Percentiles rank a stretch among this genome's conserved stretches.
Evolutionary conservation across 2,888 invertebrate genomes (phyloP).

Genomic region (Hirudinaria manillensis): DNA sequence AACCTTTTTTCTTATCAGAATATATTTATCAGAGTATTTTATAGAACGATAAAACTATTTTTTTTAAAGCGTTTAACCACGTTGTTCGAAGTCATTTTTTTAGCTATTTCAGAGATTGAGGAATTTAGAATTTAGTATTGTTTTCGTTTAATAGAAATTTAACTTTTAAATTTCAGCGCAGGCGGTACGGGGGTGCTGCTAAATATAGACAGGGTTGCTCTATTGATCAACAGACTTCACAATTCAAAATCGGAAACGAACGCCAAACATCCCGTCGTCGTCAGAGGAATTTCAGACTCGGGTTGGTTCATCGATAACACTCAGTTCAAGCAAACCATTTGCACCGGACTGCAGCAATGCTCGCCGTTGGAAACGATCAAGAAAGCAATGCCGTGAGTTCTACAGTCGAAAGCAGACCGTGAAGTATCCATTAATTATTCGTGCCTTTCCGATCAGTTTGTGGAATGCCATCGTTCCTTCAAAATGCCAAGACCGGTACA

Average conservation of each 20-base stretch:
- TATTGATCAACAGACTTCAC: too few relatives aligned
- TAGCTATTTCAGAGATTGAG: too few relatives aligned
- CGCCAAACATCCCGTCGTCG: constrained; percentile 52
- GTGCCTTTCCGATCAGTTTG: constrained; percentile 30
- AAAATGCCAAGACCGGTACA: constrained; percentile 64
- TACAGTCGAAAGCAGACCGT: background rate
- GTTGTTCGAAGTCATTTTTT: too few relatives aligned
- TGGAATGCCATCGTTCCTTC: constrained; percentile 72
- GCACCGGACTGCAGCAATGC: constrained; percentile 58
- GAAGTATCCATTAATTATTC: background rate
- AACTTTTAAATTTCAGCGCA: constrained; percentile 61
- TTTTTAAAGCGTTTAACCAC: too few relatives aligned
- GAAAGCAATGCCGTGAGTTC: constrained; percentile 60
- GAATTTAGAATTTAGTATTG: too few relatives aligned
- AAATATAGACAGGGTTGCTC: constrained; percentile 74
- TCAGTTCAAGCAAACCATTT: constrained; percentile 59
- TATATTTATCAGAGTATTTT: too few relatives aligned
- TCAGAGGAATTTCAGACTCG: constrained; percentile 81
- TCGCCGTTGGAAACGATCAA: constrained; percentile 66
- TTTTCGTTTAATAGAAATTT: too few relatives aligned
- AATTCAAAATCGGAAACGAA: background rate
- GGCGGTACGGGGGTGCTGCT: constrained; percentile 89
- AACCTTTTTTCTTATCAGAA: too few relatives aligned
- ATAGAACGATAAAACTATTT: too few relatives aligned
- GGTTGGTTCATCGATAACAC: constrained; percentile 89